These are phyloP conservation scores for Julus scandinavius DNA, from an alignment of 2,888 invertebrate genomes.

Conservation along the genomic window DNA sequence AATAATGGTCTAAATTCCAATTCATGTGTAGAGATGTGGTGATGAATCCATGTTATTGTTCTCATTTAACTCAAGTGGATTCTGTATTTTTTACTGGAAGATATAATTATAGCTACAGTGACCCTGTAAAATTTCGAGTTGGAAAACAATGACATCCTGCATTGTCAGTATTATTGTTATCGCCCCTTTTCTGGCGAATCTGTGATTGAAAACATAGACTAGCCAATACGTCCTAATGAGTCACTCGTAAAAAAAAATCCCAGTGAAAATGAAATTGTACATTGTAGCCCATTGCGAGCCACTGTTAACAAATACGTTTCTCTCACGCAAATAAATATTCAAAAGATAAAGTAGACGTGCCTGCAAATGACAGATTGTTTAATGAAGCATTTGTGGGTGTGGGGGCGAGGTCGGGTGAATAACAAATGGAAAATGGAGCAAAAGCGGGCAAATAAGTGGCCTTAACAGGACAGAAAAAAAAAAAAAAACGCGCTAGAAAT, in stretches of 20 bases:
- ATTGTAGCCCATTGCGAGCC: background rate
- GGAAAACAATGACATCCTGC: no score
- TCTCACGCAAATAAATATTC: background rate
- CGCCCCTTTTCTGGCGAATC: no score
- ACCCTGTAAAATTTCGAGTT: no score
- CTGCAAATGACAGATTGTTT: background rate
- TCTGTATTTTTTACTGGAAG: no score
- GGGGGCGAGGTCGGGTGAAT: background rate
- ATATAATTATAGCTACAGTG: no score
- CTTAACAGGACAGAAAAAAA: background rate
- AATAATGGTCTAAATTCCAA: no score
- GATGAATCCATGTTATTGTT: no score
- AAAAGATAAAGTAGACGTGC: slow-evolving; percentile 1
- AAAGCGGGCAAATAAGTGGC: background rate
- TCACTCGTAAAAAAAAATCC: background rate
- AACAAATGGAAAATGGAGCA: background rate
- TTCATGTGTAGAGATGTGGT: no score
- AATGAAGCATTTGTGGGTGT: background rate
- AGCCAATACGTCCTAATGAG: background rate
- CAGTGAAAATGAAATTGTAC: background rate
- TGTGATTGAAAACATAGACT: background rate
- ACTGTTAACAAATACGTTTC: background rate
- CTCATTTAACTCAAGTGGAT: no score
- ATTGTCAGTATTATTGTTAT: no score
- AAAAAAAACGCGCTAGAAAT: background rate